phyloP scores from a whole-genome alignment of 2,113 vertebrate genomes.

The Solea senegalensis region DNA sequence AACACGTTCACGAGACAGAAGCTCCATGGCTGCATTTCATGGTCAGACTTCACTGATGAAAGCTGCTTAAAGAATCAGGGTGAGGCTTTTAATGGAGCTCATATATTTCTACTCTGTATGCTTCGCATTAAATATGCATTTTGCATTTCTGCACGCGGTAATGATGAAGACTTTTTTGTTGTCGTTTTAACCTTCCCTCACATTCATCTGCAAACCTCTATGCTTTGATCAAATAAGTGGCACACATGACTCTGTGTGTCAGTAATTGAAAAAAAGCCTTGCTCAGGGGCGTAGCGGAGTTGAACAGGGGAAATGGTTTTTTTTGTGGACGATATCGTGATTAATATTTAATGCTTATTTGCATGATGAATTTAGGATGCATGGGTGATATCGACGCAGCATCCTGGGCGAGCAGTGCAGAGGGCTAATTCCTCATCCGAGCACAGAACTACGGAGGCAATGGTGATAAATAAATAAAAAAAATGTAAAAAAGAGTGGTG shows the following conservation, averaged over 20 bases:
- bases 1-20: slow-evolving; percentile 12
- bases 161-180: not conserved
- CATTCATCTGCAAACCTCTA: not conserved
- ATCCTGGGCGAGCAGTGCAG: slow-evolving; percentile 39
- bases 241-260: slow-evolving; percentile 44
- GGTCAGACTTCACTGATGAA: not conserved
- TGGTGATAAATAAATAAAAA: not conserved
- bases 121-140: not conserved
- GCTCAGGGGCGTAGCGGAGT: slow-evolving; percentile 23
- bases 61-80: not conserved
- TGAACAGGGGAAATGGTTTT: slow-evolving; percentile 17
- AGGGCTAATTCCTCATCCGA: not conserved
- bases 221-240: slow-evolving; percentile 52
- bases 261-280: slow-evolving; percentile 40
- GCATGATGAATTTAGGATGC: slow-evolving; percentile 46
- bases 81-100: not conserved
- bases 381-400: slow-evolving; percentile 38
- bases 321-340: slow-evolving; percentile 31
- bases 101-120: slow-evolving; percentile 3
- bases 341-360: slow-evolving; percentile 73
- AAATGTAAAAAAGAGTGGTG: too few species aligned
- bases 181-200: not conserved
- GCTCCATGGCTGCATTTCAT: not conserved
- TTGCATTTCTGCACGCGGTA: too few species aligned
- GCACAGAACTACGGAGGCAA: too few species aligned